A percentile compares a stretch with the other conserved stretches of the same genome.
Evolutionary conservation across 2,113 vertebrate species (phyloP).

Genomic region (Scomber scombrus): DNA sequence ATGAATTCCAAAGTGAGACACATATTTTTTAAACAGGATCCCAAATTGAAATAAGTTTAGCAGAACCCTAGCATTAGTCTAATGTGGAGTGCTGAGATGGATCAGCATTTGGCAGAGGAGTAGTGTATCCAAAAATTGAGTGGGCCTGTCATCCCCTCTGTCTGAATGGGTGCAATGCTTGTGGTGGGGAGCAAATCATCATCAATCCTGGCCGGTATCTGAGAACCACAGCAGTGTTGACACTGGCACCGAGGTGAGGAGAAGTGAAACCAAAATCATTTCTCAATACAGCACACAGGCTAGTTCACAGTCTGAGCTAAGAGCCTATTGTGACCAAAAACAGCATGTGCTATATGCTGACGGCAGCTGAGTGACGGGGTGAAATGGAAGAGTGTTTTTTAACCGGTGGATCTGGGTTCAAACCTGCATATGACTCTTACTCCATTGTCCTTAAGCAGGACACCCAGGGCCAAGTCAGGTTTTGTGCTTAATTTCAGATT

Average conservation of each 20-base stretch:
- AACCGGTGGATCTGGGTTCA: constrained; percentile 4
- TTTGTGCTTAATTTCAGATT: neutral
- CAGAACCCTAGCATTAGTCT: constrained; percentile 20
- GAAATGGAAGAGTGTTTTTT: constrained; percentile 10
- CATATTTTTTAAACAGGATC: constrained; percentile 28
- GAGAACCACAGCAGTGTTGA: constrained; percentile 75
- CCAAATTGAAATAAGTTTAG: constrained; percentile 41
- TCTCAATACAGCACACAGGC: constrained; percentile 59
- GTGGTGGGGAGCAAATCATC: constrained; percentile 68
- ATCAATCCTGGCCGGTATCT: constrained; percentile 61
- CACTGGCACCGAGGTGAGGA: constrained; percentile 75
- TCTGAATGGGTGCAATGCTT: constrained; percentile 58
- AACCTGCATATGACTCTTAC: constrained; percentile 13
- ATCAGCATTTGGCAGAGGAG: constrained; percentile 51
- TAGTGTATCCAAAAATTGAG: constrained; percentile 58
- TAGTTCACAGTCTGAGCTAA: constrained; percentile 46
- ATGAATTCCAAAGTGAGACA: constrained; percentile 26
- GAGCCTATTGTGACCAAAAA: constrained; percentile 69
- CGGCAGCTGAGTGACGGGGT: constrained; percentile 5
- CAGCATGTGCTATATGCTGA: constrained; percentile 38
- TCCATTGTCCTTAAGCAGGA: neutral
- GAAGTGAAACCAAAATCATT: constrained; percentile 73
- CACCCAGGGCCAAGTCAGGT: neutral
- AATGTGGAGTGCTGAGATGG: constrained; percentile 48
- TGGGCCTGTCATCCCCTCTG: constrained; percentile 66